Conservation (phyloP, 2,888 invertebrate species). For the Eilema depressum region DNA sequence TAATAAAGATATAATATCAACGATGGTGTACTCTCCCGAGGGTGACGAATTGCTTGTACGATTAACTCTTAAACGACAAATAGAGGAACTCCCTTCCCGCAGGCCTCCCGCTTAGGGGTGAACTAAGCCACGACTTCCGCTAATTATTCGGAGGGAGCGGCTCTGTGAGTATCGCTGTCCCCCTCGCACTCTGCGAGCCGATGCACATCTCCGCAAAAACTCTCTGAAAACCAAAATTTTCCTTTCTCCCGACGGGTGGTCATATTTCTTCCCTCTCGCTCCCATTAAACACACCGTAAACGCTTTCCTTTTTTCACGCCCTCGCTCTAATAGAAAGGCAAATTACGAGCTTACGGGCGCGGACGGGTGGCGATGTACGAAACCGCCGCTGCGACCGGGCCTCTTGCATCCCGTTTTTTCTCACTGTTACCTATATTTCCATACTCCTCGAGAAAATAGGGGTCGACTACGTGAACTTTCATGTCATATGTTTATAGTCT, state of each 20-base stretch:
- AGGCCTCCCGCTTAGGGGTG: slow-evolving; percentile 77
- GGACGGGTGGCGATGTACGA: slow-evolving; percentile 87
- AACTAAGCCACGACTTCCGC: slow-evolving; percentile 86
- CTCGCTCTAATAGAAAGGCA: slow-evolving; percentile 87
- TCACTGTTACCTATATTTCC: slow-evolving; percentile 67
- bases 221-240: slow-evolving; percentile 86
- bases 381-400: slow-evolving; percentile 75
- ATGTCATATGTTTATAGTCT: slow-evolving; percentile 76
- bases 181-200: slow-evolving; percentile 78
- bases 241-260: slow-evolving; percentile 84
- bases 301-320: slow-evolving; percentile 88
- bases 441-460: slow-evolving; percentile 75
- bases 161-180: slow-evolving; percentile 77
- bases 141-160: slow-evolving; percentile 83
- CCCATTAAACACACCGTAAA: slow-evolving; percentile 87
- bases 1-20: slow-evolving; percentile 85
- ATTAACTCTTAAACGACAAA: slow-evolving; percentile 88
- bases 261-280: slow-evolving; percentile 87
- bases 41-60: slow-evolving; percentile 86
- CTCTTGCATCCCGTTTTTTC: slow-evolving; percentile 76
- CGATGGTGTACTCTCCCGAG: slow-evolving; percentile 78
- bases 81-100: slow-evolving; percentile 84
- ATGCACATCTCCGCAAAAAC: slow-evolving; percentile 86
- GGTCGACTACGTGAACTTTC: slow-evolving; percentile 83
- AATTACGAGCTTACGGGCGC: slow-evolving; percentile 87